Evolutionary conservation across 2,797 vertebrate genomes (phyloP).

Genomic region (Tauraco hartlaubi): DNA sequence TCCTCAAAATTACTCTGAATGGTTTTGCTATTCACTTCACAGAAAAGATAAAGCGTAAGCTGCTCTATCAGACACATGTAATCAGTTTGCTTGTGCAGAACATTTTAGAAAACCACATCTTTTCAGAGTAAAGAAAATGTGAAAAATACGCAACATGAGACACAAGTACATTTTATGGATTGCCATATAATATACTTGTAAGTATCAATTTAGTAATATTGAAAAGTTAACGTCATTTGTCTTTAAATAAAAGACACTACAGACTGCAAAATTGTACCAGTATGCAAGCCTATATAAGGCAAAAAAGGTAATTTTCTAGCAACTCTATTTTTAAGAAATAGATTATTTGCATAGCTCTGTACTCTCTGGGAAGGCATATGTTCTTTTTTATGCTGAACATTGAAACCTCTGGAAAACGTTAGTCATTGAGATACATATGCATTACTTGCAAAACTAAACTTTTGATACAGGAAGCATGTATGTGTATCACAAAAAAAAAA

Average conservation of each 20-base stretch:
- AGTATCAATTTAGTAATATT: not conserved
- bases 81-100: not conserved
- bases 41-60: not conserved
- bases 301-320: not conserved
- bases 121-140: not conserved
- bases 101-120: not conserved
- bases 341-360: not conserved
- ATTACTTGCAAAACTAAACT: not conserved
- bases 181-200: not conserved
- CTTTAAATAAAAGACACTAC: not conserved
- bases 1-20: not conserved
- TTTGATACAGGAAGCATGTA: not conserved
- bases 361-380: not conserved
- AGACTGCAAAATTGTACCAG: not conserved
- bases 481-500: not conserved
- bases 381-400: not conserved
- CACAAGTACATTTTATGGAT: not conserved
- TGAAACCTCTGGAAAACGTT: constrained; percentile 31
- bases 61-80: not conserved
- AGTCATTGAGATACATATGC: not conserved
- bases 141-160: not conserved
- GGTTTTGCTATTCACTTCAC: not conserved
- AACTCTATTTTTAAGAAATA: not conserved
- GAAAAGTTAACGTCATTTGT: not conserved
- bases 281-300: not conserved